Conservation (phyloP, 2,797 vertebrate genomes). For the Eleutherodactylus coqui region DNA sequence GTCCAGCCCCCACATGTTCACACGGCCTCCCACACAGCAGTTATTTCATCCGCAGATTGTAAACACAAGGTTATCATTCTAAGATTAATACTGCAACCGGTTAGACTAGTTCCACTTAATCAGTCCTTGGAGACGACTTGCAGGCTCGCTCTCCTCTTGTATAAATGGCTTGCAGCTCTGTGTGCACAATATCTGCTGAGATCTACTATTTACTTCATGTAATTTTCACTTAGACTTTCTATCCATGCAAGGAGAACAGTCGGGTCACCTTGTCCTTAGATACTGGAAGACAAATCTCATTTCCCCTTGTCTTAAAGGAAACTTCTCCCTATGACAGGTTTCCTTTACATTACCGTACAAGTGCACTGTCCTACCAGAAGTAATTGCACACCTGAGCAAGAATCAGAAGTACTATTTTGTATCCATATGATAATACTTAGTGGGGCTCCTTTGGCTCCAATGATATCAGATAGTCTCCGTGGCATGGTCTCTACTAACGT, state of each 20-base stretch:
- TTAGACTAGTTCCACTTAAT: slow-evolving; percentile 3
- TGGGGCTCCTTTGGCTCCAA: no score
- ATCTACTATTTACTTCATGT: background rate
- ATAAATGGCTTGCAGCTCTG: background rate
- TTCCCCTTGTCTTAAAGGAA: background rate
- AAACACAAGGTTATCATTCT: slow-evolving; percentile 9
- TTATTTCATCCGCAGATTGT: slow-evolving; percentile 4
- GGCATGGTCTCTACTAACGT: no score
- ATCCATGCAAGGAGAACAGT: background rate
- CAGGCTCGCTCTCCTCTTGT: slow-evolving; percentile 9
- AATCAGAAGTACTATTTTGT: no score
- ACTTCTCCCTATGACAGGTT: background rate
- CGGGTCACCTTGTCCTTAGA: background rate
- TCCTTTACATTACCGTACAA: background rate
- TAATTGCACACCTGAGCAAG: no score
- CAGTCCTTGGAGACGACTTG: background rate
- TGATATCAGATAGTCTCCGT: no score
- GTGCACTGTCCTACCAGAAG: no score
- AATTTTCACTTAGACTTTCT: background rate
- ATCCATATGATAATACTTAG: background rate
- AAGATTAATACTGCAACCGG: slow-evolving; percentile 28
- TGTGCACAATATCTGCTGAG: background rate
- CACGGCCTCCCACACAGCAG: background rate
- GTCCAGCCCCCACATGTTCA: background rate
- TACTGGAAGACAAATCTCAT: background rate